Conservation (phyloP, 2,888 invertebrate species). For the Zhengitettix transpicula region DNA sequence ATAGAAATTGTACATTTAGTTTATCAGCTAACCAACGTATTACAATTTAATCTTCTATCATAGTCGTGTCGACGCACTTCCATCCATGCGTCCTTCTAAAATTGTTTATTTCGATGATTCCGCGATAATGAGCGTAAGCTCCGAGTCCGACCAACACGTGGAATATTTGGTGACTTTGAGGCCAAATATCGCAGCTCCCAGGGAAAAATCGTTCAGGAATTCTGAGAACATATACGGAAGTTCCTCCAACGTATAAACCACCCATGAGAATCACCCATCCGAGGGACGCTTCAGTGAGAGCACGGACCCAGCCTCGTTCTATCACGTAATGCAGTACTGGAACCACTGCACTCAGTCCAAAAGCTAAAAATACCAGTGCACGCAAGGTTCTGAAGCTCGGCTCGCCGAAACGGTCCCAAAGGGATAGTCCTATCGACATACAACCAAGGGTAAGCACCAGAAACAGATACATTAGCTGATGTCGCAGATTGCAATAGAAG, state of each 20-base stretch:
- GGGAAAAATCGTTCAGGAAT: conserved; percentile 99
- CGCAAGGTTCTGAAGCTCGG: conserved; percentile 79
- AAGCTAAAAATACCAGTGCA: conserved; percentile 84
- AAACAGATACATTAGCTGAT: conserved; percentile 77
- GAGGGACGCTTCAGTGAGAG: conserved; percentile 78
- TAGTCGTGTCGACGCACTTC: too few relatives aligned
- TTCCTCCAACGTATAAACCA: conserved; percentile 84
- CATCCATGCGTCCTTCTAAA: conserved; percentile 33
- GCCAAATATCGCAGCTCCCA: conserved; percentile 93
- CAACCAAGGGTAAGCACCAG: conserved; percentile 85
- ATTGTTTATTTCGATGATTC: conserved; percentile 93
- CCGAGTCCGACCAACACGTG: conserved; percentile 94
- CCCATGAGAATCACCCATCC: conserved; percentile 94
- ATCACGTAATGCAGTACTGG: conserved; percentile 93
- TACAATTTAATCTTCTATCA: too few relatives aligned
- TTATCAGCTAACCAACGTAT: too few relatives aligned
- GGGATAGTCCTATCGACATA: conserved; percentile 83
- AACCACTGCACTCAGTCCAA: conserved; percentile 89
- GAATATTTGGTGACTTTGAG: conserved; percentile 99
- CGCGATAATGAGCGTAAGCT: conserved; percentile 96
- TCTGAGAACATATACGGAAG: conserved; percentile 84
- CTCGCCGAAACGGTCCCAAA: conserved; percentile 95
- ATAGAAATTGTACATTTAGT: too few relatives aligned
- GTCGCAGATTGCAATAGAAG: conserved; percentile 93
- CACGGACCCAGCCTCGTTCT: conserved; percentile 87